These are phyloP conservation scores for Loxodonta africana DNA, from an alignment of 2,113 vertebrate species.

Conservation along the genomic window DNA sequence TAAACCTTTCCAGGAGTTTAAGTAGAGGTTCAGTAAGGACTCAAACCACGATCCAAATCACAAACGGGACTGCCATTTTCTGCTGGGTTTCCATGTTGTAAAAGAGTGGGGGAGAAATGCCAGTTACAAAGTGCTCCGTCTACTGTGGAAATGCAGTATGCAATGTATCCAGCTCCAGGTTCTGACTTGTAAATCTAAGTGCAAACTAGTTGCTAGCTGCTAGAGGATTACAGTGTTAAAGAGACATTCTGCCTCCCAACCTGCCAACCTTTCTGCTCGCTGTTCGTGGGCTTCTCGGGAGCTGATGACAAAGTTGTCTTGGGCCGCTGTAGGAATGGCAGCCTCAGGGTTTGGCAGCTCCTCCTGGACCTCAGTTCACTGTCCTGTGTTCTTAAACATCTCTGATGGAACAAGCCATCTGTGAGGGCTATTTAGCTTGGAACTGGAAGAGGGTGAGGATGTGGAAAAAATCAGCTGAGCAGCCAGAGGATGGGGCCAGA, in stretches of 20 bases:
- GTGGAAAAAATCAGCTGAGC: conserved; percentile 80
- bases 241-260: conserved; percentile 47
- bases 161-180: conserved; percentile 58
- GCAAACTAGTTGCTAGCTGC: conserved; percentile 75
- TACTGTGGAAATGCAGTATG: conserved; percentile 70
- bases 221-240: conserved; percentile 68
- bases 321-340: conserved; percentile 49
- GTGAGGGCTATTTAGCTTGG: conserved; percentile 82
- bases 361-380: conserved; percentile 64
- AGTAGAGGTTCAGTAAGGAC: conserved; percentile 71
- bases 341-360: conserved; percentile 67
- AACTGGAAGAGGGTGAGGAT: conserved; percentile 79
- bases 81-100: conserved; percentile 75
- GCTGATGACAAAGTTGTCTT: conserved; percentile 68
- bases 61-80: conserved; percentile 76
- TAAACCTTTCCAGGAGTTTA: conserved; percentile 77
- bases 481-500: conserved; percentile 71
- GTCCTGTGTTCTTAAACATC: conserved; percentile 78
- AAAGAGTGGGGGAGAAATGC: conserved; percentile 72
- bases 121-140: conserved; percentile 68
- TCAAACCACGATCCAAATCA: conserved; percentile 75
- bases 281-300: conserved; percentile 40
- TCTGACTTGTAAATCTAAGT: conserved; percentile 80
- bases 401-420: conserved; percentile 81
- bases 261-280: conserved; percentile 58